phyloP scores from a whole-genome alignment of 2,797 vertebrate species.

The Lacerta viridis region DNA sequence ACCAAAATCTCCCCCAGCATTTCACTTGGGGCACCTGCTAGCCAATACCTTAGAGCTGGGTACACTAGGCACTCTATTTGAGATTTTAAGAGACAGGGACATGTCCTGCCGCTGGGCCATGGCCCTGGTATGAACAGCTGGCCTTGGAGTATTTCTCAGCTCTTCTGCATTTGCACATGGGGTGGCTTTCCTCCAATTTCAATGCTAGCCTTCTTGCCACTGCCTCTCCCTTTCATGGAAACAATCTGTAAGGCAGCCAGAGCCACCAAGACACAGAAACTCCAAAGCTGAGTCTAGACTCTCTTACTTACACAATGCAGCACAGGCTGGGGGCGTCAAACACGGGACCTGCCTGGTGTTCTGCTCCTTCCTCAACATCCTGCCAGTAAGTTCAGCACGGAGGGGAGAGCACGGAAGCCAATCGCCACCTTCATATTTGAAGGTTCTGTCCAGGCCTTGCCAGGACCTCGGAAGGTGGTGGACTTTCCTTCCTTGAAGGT shows the following conservation, averaged over 20 bases:
- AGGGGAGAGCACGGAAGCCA: not conserved
- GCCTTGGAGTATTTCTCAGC: not conserved
- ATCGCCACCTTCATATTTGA: not conserved
- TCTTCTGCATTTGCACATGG: no score
- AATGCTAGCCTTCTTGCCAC: not conserved
- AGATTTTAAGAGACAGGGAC: no score
- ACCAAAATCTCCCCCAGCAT: no score
- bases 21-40: no score
- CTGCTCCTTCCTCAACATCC: not conserved
- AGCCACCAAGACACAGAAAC: not conserved
- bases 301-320: no score
- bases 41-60: no score
- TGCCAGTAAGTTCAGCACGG: no score
- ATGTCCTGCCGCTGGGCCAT: not conserved
- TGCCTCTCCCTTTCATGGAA: not conserved
- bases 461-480: no score
- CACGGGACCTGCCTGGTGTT: no score
- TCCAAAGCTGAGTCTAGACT: no score
- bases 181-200: not conserved
- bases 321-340: no score
- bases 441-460: not conserved
- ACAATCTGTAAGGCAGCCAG: not conserved
- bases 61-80: not conserved
- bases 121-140: not conserved
- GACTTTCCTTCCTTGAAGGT: no score